Evolutionary conservation across 2,113 vertebrate species (phyloP), one percentile per base, ranked within the genome.

Genomic region (Nymphicus hollandicus): DNA sequence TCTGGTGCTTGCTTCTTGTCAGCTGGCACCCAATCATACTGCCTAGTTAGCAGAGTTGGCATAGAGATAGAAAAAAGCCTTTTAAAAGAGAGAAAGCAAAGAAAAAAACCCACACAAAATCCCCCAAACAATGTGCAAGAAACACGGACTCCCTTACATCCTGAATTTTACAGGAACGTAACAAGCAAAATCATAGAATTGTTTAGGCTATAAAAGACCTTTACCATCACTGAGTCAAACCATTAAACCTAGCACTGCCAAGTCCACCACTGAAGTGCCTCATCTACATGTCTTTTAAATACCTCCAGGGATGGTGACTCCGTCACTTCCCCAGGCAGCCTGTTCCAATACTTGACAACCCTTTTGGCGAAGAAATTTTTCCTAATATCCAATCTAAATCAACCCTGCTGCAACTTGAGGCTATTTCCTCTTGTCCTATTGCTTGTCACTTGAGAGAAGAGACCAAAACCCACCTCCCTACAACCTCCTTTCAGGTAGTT

Each of bases 401-500:
- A 61, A 52, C 29, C 25, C 7, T 41, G 60, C 20, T n/a, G 66
- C 24, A 61, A 47, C 11, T 3, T 60, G 29, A 80, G 46, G 29
- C 24, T 22, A 41, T 31, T 80, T 73, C 65, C 60, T 53, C 81
- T 46, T 66, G n/a, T 73, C 11, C 20, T 53, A 27, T 41, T 52
- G 6, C 24, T 73, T 53, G 13, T 47, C 27, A 56, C 44, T 14
- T 10, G 24, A 29, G 28, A 52, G 43, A 55, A 64, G 41, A 84
- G 33, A 60, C 11, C 8, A 4, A 27, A 6, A 9, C 9, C 13
- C n/a, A 46, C 14, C 13, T 66, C 2, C 0, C n/a, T 39, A 18
- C 0, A 0, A 12, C 19, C 33, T 52, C 24, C 52, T 80, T 72
- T 52, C 39, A 60, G 9, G 39, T 18, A 15, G 16, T 11, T 72